phyloP scores from a whole-genome alignment of 2,888 invertebrate species.

The Cheilosia vulpina region DNA sequence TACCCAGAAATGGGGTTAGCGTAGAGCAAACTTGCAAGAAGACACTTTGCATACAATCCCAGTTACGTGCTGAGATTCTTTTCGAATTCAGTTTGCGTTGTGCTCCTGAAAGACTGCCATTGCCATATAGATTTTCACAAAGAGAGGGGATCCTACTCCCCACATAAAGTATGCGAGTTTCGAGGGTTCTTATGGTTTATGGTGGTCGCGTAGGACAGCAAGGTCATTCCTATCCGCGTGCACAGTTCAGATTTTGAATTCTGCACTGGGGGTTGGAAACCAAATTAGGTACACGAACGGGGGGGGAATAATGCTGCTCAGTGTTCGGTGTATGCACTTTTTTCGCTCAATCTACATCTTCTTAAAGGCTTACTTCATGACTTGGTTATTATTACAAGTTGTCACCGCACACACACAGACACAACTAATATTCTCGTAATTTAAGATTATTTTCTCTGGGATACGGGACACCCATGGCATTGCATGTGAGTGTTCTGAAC shows the following conservation, averaged over 20 bases:
- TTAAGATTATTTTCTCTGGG: slow-evolving; percentile 77
- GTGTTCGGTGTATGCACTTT: slow-evolving; percentile 28
- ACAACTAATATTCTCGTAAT: slow-evolving; percentile 78
- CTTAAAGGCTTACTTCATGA: slow-evolving; percentile 44
- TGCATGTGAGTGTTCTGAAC: slow-evolving; percentile 50
- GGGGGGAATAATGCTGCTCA: slow-evolving; percentile 3
- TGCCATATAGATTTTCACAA: slow-evolving; percentile 12
- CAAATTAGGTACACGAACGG: slow-evolving; percentile 46
- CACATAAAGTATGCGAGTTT: neutral
- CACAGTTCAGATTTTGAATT: slow-evolving; percentile 15
- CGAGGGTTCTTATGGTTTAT: slow-evolving; percentile 41
- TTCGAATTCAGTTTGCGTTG: slow-evolving; percentile 69
- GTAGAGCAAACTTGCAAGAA: slow-evolving; percentile 61
- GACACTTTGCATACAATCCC: slow-evolving; percentile 74
- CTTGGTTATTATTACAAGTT: slow-evolving; percentile 77
- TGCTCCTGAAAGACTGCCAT: slow-evolving; percentile 36
- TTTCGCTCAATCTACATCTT: slow-evolving; percentile 60
- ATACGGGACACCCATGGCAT: slow-evolving; percentile 9
- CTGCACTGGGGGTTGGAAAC: slow-evolving; percentile 21
- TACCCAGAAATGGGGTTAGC: slow-evolving; percentile 59
- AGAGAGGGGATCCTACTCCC: slow-evolving; percentile 16
- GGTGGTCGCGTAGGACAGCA: slow-evolving; percentile 45
- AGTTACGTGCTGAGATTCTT: slow-evolving; percentile 72
- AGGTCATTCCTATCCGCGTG: slow-evolving; percentile 46
- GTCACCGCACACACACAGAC: slow-evolving; percentile 73